These are phyloP conservation scores for Muscicapa striata DNA, from an alignment of 2,797 vertebrate species.

Conservation along the genomic window DNA sequence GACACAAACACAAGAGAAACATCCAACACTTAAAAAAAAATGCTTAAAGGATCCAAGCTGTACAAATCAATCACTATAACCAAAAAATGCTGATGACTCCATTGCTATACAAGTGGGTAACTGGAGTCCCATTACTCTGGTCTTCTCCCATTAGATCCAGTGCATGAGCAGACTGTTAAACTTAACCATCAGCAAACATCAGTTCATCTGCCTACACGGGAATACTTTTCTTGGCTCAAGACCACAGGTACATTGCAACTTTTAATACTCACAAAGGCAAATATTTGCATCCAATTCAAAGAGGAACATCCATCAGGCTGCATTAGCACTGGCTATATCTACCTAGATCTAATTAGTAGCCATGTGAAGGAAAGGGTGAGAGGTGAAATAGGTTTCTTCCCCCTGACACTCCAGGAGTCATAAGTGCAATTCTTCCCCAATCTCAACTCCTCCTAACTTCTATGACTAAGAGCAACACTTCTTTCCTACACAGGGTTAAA, in stretches of 20 bases:
- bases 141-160: background rate
- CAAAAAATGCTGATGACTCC: background rate
- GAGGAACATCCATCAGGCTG: background rate
- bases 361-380: background rate
- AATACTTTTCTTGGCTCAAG: background rate
- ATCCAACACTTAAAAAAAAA: background rate
- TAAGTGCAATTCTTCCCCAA: background rate
- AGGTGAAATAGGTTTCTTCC: background rate
- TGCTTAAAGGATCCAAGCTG: background rate
- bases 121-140: background rate
- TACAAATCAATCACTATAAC: background rate
- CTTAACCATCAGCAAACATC: background rate
- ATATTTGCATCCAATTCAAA: background rate
- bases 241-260: background rate
- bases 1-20: background rate
- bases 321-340: background rate
- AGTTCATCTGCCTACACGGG: background rate
- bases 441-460: background rate
- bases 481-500: background rate
- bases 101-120: background rate
- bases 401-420: background rate
- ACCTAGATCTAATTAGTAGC: background rate
- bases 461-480: background rate
- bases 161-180: background rate
- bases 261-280: background rate